Evolutionary conservation across 2,113 vertebrate species (phyloP).

Genomic region (Brienomyrus brachyistius): DNA sequence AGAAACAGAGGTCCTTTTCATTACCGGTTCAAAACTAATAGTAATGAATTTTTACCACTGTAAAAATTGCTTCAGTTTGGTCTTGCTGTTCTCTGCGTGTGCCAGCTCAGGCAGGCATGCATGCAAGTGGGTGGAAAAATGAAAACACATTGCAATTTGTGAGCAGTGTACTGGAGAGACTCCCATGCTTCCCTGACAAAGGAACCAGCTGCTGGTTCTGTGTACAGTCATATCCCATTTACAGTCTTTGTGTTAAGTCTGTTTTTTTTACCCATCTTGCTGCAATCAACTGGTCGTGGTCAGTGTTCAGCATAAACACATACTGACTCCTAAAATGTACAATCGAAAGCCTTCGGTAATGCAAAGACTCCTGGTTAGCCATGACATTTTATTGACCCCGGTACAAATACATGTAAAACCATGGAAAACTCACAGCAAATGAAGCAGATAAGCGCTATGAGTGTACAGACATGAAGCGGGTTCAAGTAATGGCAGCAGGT

Average conservation of each 20-base stretch:
- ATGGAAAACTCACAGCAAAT: neutral
- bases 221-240: neutral
- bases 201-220: neutral
- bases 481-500: slow-evolving; percentile 12
- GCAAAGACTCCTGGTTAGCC: neutral
- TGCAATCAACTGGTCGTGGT: neutral
- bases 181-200: neutral
- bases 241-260: neutral
- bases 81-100: neutral
- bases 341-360: neutral
- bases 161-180: neutral
- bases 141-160: neutral
- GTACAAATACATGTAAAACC: slow-evolving; percentile 11
- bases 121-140: neutral
- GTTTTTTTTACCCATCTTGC: neutral
- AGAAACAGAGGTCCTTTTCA: slow-evolving; percentile 46
- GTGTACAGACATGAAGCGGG: neutral
- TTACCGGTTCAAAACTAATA: slow-evolving; percentile 31
- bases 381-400: slow-evolving; percentile 16
- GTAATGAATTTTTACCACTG: slow-evolving; percentile 7
- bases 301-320: slow-evolving; percentile 9
- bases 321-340: neutral
- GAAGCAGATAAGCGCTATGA: neutral
- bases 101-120: neutral
- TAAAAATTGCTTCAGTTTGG: neutral